Base-by-base conservation (phyloP, 2,113 vertebrate species). In the Hipposideros armiger region DNA sequence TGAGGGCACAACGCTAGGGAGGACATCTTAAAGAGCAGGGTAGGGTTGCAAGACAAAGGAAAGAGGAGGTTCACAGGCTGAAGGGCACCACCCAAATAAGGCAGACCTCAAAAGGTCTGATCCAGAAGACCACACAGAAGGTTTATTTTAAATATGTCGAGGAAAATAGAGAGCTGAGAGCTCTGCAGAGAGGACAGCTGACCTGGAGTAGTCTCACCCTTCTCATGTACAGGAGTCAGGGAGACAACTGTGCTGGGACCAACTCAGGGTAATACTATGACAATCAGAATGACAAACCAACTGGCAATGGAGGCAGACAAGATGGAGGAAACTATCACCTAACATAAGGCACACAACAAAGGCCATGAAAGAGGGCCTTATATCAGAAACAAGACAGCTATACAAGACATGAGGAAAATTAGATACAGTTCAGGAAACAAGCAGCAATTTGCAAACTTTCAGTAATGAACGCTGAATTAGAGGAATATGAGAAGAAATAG, bases 31-130 rank as follows among this genome's bases (percentile, higher is more conserved):
- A 42, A 47, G 26, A 76, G 32, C 24, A 87, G 20, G 36, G 28
- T 1, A 0, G 13, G 19, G 28, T 8, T 11, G 0, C 0, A 45
- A 7, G 16, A 16, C 19, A 36, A 28, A 56, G 14, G 36, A 62
- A 56, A 74, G 13, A 32, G 10, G 36, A 19, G 40, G 60, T 28
- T 83, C 58, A 77, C 47, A 42, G n/a, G 58, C 22, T 47, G 9
- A 54, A 20, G 70, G 47, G 42, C 20, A 26, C 77, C 22, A 32
- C 3, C 26, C 58, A 58, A 50, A 52, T 26, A 52, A 36, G n/a
- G 76, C 50, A 73, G 30, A 45, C n/a, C 42, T 80, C n/a, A 56
- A 17, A 36, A 88, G 52, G 45, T 4, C 11, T n/a, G 2, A 88
- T 2, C 30, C 2, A 76, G 10, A 17, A 32, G 22, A 26, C 66